phyloP scores from a whole-genome alignment of 2,797 vertebrate species.

The Anguilla pacifica region DNA sequence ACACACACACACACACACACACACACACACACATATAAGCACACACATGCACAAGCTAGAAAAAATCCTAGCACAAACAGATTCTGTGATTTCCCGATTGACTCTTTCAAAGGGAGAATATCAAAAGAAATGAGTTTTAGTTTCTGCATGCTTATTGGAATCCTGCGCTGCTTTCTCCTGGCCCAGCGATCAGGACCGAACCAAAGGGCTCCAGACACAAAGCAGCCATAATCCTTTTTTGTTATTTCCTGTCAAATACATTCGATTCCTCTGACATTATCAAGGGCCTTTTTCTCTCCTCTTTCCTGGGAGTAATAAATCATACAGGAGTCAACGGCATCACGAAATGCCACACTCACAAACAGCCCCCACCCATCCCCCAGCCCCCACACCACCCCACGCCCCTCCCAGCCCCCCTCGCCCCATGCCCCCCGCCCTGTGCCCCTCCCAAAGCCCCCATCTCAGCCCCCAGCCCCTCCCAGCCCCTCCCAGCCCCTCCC shows the following conservation, averaged over 20 bases:
- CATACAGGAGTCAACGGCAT: constrained; percentile 53
- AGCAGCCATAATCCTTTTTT: constrained; percentile 61
- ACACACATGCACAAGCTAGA: background rate
- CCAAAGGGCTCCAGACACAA: constrained; percentile 59
- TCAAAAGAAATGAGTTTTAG: constrained; percentile 63
- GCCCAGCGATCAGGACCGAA: constrained; percentile 57
- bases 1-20: background rate
- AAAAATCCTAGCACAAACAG: constrained; percentile 48
- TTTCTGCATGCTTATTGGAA: constrained; percentile 55
- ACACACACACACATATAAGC: background rate
- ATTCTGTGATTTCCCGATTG: constrained; percentile 61
- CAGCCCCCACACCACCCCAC: background rate
- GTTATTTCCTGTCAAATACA: constrained; percentile 66
- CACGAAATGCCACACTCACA: constrained; percentile 60
- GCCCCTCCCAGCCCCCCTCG: constrained; percentile 1
- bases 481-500: too few relatives aligned
- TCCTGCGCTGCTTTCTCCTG: constrained; percentile 23
- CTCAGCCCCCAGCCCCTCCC: too few relatives aligned
- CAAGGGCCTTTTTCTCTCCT: constrained; percentile 51
- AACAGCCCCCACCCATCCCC: constrained; percentile 16
- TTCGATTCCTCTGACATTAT: constrained; percentile 59
- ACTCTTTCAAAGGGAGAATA: constrained; percentile 56
- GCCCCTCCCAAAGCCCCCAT: too few relatives aligned
- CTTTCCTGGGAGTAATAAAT: constrained; percentile 38
- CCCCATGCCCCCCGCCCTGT: too few relatives aligned